Conservation (phyloP, 2,797 vertebrate species). For the Macroramphosus scolopax region DNA sequence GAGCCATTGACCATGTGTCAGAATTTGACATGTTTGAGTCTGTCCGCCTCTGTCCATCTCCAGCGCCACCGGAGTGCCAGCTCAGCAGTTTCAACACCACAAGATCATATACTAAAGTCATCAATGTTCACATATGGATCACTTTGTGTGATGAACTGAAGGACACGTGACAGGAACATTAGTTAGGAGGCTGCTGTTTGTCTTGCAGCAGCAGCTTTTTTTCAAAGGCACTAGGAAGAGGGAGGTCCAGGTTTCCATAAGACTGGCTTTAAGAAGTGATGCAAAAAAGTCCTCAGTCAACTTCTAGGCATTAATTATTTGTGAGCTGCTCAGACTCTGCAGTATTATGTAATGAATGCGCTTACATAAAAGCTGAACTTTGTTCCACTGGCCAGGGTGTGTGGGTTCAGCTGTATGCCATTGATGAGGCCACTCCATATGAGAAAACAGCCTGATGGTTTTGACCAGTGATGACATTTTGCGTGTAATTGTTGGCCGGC, state of each 20-base stretch:
- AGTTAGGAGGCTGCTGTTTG: too few relatives aligned
- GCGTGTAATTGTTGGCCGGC: conserved; percentile 42
- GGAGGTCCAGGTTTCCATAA: conserved; percentile 31
- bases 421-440: conserved; percentile 61
- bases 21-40: too few relatives aligned
- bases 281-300: conserved; percentile 64
- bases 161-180: not conserved
- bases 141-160: not conserved
- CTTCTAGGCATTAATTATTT: conserved; percentile 80
- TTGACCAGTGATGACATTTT: conserved; percentile 36
- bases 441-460: conserved; percentile 55
- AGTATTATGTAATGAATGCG: conserved; percentile 81
- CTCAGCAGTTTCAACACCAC: not conserved
- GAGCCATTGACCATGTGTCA: too few relatives aligned
- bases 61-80: not conserved
- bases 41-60: not conserved
- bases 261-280: conserved; percentile 49
- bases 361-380: conserved; percentile 84
- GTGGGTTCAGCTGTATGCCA: conserved; percentile 69
- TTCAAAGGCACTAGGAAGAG: too few relatives aligned
- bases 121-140: not conserved
- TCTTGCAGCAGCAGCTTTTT: conserved; percentile 8
- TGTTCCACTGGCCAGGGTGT: conserved; percentile 72
- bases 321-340: conserved; percentile 78
- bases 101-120: not conserved